These are phyloP conservation scores for Pocillopora verrucosa DNA, from an alignment of 64 coral and sea anemone species.

Conservation along the genomic window DNA sequence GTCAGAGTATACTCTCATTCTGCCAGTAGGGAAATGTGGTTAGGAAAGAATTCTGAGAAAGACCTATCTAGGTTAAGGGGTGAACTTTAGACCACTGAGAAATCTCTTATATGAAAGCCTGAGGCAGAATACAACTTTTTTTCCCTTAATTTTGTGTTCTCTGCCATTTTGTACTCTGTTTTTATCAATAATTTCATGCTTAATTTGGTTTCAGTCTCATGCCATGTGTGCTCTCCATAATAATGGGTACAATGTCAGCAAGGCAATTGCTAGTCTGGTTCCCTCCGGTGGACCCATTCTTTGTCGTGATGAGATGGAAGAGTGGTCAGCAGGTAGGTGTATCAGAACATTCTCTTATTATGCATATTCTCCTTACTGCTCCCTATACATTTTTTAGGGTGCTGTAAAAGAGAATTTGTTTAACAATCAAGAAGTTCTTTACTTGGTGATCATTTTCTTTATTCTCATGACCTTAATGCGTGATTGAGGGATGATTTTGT, in stretches of 20 bases:
- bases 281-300: constrained; percentile 91
- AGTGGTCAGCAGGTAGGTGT: constrained; percentile 92
- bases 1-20: too few relatives aligned
- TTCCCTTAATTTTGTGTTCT: not conserved
- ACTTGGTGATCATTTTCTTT: too few relatives aligned
- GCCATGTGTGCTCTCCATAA: constrained; percentile 91
- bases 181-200: not conserved
- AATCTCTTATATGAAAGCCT: too few relatives aligned
- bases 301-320: constrained; percentile 98
- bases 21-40: too few relatives aligned
- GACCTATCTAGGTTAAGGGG: too few relatives aligned
- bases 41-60: too few relatives aligned
- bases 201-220: constrained; percentile 78
- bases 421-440: too few relatives aligned
- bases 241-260: constrained; percentile 81
- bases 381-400: not conserved
- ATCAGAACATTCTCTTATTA: not conserved
- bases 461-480: too few relatives aligned
- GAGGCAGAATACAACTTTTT: too few relatives aligned
- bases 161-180: not conserved
- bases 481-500: too few relatives aligned
- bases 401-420: not conserved
- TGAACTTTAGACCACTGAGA: too few relatives aligned
- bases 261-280: constrained; percentile 84
- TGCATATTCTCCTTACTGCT: not conserved